A percentile compares a stretch with the other conserved stretches of the same genome.
Evolutionary conservation across 2,888 invertebrate species (phyloP).

Genomic region (Hyalella azteca): DNA sequence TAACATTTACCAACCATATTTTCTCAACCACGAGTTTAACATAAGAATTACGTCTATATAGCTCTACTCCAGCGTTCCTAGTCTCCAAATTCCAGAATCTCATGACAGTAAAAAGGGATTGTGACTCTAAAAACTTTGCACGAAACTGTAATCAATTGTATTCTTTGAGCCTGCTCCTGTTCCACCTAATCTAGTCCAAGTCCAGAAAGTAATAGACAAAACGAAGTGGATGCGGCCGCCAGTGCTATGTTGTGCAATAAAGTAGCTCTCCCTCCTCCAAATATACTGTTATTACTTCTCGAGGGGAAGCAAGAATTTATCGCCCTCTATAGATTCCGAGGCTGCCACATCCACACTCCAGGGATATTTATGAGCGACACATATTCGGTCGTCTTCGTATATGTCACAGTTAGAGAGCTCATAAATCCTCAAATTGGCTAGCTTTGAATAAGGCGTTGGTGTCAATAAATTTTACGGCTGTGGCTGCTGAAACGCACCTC

Average conservation of each 20-base stretch:
- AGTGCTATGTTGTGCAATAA: slow-evolving; percentile 31
- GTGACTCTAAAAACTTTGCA: too few species aligned
- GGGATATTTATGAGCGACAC: slow-evolving; percentile 40
- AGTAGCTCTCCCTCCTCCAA: slow-evolving; percentile 35
- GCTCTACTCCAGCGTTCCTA: too few species aligned
- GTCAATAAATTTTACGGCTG: slow-evolving; percentile 37
- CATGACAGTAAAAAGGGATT: too few species aligned
- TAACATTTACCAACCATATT: too few species aligned
- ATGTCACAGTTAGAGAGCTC: slow-evolving; percentile 38
- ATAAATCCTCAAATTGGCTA: slow-evolving; percentile 37
- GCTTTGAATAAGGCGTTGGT: slow-evolving; percentile 40
- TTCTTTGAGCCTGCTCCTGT: neutral
- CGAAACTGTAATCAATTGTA: too few species aligned
- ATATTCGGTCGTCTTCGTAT: slow-evolving; percentile 41
- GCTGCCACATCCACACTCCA: slow-evolving; percentile 19
- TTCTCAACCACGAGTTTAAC: too few species aligned
- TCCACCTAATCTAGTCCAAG: slow-evolving; percentile 26
- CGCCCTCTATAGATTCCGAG: slow-evolving; percentile 36
- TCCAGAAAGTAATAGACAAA: slow-evolving; percentile 35
- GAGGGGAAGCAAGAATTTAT: slow-evolving; percentile 36
- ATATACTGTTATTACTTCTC: slow-evolving; percentile 40
- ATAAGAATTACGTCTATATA: too few species aligned
- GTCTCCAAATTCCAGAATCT: too few species aligned
- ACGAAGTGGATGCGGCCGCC: slow-evolving; percentile 28
- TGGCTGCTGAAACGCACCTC: slow-evolving; percentile 31